phyloP scores from a whole-genome alignment of 2,797 vertebrate species.

The Hyperoplus lanceolatus region DNA sequence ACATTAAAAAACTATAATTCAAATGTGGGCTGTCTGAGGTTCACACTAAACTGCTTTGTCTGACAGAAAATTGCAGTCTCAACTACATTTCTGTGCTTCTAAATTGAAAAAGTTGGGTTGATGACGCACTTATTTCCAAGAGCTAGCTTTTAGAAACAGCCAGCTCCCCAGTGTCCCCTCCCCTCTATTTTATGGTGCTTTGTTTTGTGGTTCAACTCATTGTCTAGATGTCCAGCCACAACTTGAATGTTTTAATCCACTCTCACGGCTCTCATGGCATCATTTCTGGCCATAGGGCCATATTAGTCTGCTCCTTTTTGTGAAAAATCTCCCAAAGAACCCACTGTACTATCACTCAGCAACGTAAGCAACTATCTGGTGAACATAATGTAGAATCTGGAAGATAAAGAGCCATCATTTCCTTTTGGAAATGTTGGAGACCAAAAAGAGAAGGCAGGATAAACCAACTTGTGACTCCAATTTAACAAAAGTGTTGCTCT shows the following conservation, averaged over 20 bases:
- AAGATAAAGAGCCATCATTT: neutral
- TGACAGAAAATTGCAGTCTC: conserved; percentile 30
- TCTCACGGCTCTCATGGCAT: neutral
- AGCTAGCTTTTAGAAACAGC: conserved; percentile 5
- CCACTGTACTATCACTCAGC: neutral
- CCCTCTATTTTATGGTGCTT: neutral
- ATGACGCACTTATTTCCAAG: conserved; percentile 40
- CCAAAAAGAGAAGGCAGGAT: neutral
- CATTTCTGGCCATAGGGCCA: neutral
- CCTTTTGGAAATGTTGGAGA: neutral
- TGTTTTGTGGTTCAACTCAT: neutral
- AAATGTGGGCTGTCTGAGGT: neutral
- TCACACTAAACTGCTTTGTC: conserved; percentile 25
- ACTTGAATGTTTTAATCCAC: neutral
- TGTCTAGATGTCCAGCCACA: neutral
- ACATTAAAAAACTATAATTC: conserved; percentile 6
- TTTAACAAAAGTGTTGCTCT: neutral
- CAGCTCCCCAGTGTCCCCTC: too few species aligned
- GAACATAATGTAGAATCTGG: neutral
- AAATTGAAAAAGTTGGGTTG: conserved; percentile 29
- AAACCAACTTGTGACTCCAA: neutral
- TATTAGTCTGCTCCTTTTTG: neutral
- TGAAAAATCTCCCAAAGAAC: neutral
- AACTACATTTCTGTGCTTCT: conserved; percentile 19
- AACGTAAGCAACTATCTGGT: neutral